phyloP scores from a whole-genome alignment of 2,888 invertebrate genomes.

The Pollenia amentaria region DNA sequence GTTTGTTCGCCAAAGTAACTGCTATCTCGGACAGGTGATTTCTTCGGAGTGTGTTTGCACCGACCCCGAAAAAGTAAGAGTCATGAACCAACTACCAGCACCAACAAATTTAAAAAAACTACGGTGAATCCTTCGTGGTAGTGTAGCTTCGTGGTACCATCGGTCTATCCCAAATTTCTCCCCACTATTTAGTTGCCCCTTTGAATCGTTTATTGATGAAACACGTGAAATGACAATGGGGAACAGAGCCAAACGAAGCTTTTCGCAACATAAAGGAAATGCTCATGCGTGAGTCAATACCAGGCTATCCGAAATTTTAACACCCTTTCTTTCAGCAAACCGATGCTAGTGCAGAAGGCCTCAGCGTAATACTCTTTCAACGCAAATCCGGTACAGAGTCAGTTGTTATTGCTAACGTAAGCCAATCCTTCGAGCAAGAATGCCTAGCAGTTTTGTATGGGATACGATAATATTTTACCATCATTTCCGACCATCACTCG shows the following conservation, averaged over 20 bases:
- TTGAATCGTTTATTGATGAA: slow-evolving; percentile 38
- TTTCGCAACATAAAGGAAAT: slow-evolving; percentile 29
- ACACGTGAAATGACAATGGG: slow-evolving; percentile 19
- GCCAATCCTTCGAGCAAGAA: slow-evolving; percentile 63
- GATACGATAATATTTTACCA: slow-evolving; percentile 59
- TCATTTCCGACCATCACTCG: slow-evolving; percentile 69
- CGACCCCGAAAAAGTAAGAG: slow-evolving; percentile 30
- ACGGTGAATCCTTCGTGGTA: slow-evolving; percentile 1
- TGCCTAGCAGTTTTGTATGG: slow-evolving; percentile 68
- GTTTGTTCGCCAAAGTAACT: neutral
- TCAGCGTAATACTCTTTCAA: slow-evolving; percentile 56
- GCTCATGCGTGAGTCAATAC: slow-evolving; percentile 38
- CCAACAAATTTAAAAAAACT: slow-evolving; percentile 28
- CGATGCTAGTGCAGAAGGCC: slow-evolving; percentile 41
- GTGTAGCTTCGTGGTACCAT: slow-evolving; percentile 47
- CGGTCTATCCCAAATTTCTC: slow-evolving; percentile 54
- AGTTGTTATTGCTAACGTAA: slow-evolving; percentile 58
- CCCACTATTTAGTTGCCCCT: neutral
- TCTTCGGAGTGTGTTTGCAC: slow-evolving; percentile 23
- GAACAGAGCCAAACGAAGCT: slow-evolving; percentile 1
- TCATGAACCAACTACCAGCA: neutral
- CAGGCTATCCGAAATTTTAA: slow-evolving; percentile 33
- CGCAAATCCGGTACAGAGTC: slow-evolving; percentile 4
- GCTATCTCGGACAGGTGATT: slow-evolving; percentile 27
- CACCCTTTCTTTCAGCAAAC: slow-evolving; percentile 51